Conservation (phyloP, 2,113 vertebrate genomes). For the Rhizomys pruinosus region DNA sequence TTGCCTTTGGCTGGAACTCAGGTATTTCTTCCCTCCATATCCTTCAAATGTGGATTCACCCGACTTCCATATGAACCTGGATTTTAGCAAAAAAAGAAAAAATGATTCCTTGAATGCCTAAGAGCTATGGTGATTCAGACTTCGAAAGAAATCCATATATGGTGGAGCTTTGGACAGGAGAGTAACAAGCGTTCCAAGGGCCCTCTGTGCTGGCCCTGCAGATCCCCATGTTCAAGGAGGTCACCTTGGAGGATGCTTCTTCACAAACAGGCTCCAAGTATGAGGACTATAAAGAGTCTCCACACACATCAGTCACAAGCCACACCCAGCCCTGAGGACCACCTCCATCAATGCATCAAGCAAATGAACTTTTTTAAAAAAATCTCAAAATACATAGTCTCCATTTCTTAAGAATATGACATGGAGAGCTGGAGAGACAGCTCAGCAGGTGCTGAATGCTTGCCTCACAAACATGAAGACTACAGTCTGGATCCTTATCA, state of each 20-base stretch:
- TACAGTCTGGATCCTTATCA: neutral
- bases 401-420: neutral
- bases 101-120: neutral
- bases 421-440: neutral
- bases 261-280: too few species aligned
- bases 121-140: neutral
- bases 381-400: fast-evolving
- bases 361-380: neutral
- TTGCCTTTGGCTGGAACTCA: neutral
- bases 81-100: neutral
- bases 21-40: neutral
- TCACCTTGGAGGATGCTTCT: neutral
- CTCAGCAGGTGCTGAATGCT: neutral
- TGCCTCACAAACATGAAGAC: neutral
- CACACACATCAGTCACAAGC: fast-evolving
- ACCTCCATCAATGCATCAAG: neutral
- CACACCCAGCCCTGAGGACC: fast-evolving
- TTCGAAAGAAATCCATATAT: neutral
- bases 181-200: neutral
- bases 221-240: neutral
- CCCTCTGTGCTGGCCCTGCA: neutral
- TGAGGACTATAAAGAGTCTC: neutral
- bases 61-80: neutral
- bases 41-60: neutral
- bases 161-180: neutral